phyloP scores from a whole-genome alignment of 2,113 vertebrate genomes.

The Pedionomus torquatus region DNA sequence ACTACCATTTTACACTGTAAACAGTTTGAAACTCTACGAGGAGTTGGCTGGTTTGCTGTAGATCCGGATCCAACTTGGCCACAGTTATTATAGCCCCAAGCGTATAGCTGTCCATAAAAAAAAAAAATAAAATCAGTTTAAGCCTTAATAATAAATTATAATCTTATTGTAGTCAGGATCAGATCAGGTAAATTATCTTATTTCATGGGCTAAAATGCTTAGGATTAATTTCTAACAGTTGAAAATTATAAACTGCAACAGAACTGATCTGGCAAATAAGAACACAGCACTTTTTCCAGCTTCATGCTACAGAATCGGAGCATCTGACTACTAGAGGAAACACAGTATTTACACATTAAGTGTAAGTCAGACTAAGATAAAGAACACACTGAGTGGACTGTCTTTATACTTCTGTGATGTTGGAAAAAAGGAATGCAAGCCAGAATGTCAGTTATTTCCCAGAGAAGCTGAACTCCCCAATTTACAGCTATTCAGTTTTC shows the following conservation, averaged over 20 bases:
- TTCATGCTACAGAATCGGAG: not conserved
- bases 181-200: not conserved
- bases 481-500: not conserved
- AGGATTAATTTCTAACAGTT: not conserved
- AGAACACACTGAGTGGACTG: not conserved
- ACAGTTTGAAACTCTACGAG: conserved; percentile 88
- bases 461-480: not conserved
- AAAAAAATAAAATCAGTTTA: not conserved
- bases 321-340: not conserved
- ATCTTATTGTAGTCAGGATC: not conserved
- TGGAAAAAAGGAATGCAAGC: not conserved
- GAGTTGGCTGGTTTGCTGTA: conserved; percentile 92
- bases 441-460: not conserved
- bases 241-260: not conserved
- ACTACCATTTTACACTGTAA: conserved; percentile 88
- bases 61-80: conserved; percentile 97
- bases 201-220: not conserved
- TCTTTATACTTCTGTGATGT: not conserved
- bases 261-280: not conserved
- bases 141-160: not conserved
- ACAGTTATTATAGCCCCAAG: conserved; percentile 98
- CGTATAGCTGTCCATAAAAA: conserved; percentile 82
- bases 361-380: not conserved
- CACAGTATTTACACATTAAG: not conserved
- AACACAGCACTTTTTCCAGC: not conserved